phyloP scores from a whole-genome alignment of 2,888 invertebrate species.

The Lasioglossum pauxillum region DNA sequence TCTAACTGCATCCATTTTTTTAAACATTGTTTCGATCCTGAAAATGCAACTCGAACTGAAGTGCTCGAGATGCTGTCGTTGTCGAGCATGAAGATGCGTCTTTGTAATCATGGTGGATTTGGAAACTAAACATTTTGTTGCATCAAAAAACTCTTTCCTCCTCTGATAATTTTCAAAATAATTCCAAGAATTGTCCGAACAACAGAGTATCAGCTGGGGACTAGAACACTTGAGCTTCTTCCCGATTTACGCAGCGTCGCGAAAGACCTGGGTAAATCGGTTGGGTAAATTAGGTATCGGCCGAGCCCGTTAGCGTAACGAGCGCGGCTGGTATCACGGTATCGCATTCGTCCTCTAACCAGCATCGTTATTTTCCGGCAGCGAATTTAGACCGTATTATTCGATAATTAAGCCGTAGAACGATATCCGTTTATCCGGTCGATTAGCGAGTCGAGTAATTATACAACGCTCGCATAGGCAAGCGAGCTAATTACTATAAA shows the following conservation, averaged over 20 bases:
- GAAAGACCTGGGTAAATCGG: neutral
- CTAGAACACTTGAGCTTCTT: neutral
- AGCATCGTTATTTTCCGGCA: constrained; percentile 15
- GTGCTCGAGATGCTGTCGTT: no score
- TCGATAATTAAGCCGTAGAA: constrained; percentile 54
- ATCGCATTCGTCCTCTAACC: constrained; percentile 4
- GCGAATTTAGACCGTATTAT: constrained; percentile 43
- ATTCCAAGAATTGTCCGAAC: no score
- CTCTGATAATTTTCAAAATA: no score
- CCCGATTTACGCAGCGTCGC: neutral
- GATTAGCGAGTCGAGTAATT: constrained; percentile 50
- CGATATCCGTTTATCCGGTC: constrained; percentile 51
- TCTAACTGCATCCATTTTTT: no score
- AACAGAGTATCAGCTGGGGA: no score
- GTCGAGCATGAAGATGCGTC: no score
- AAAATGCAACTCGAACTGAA: neutral
- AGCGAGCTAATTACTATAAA: constrained; percentile 49
- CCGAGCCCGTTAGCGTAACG: constrained; percentile 15
- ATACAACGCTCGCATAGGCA: constrained; percentile 30
- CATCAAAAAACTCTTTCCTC: no score
- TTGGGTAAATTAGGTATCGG: constrained; percentile 19
- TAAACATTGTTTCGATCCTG: neutral
- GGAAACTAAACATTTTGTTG: no score
- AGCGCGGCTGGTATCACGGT: neutral
- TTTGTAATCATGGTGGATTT: no score